Evolutionary conservation across 2,113 vertebrate species (phyloP).

Genomic region (Marmota flaviventris): DNA sequence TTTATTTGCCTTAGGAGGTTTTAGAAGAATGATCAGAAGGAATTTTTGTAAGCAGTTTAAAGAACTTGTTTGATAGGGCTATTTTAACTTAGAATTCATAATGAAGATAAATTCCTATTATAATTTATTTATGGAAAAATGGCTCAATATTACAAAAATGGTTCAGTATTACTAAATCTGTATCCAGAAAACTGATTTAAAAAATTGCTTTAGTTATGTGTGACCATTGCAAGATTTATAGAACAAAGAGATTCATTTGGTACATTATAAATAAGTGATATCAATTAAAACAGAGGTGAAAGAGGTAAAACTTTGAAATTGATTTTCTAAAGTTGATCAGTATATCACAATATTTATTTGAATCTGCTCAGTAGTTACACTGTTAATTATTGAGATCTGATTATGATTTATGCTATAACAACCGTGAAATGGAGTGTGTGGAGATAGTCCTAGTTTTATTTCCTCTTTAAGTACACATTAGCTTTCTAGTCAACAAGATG

Average conservation of each 20-base stretch:
- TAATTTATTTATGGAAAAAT: slow-evolving; percentile 12
- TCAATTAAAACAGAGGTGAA: neutral
- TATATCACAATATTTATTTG: neutral
- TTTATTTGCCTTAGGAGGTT: neutral
- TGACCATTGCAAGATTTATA: neutral
- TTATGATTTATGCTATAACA: neutral
- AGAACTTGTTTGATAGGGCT: neutral
- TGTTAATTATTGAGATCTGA: neutral
- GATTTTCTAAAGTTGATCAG: neutral
- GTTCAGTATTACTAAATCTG: neutral
- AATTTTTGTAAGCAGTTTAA: neutral
- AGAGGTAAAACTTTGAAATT: neutral
- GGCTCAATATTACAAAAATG: neutral
- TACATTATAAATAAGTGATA: neutral
- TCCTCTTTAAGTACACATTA: neutral
- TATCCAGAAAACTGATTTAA: neutral
- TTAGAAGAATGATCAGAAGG: slow-evolving; percentile 5
- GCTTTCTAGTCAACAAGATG: neutral
- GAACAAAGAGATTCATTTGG: neutral
- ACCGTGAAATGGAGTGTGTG: neutral
- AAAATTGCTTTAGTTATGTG: neutral
- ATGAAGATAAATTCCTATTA: neutral
- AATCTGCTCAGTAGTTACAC: neutral
- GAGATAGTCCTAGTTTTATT: neutral
- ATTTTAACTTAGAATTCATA: slow-evolving; percentile 14